Evolutionary conservation across 1,140 invertebrate species (phyloP).

Genomic region (Panagrolaimus sp.): DNA sequence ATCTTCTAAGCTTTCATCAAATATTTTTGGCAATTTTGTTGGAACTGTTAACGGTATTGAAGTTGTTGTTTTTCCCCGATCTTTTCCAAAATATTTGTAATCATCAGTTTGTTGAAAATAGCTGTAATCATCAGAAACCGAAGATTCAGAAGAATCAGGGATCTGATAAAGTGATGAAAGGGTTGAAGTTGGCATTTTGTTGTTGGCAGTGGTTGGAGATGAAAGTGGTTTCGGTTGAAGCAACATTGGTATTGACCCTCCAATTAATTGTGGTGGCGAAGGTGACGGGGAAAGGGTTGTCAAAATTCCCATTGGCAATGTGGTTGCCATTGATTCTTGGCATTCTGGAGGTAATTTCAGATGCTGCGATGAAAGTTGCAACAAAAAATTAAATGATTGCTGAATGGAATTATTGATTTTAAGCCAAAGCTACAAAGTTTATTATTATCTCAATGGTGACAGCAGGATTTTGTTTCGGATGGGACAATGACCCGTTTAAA

Average conservation of each 20-base stretch:
- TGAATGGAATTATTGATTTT: conserved; percentile 11
- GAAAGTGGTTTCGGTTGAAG: too few species aligned
- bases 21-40: not conserved
- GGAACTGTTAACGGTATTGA: not conserved
- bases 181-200: not conserved
- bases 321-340: conserved; percentile 5
- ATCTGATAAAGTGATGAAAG: not conserved
- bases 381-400: not conserved
- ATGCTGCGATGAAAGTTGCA: not conserved
- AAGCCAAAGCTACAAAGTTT: not conserved
- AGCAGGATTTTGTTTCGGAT: too few species aligned
- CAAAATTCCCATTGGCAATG: not conserved
- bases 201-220: not conserved
- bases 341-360: not conserved
- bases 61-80: not conserved
- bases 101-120: conserved; percentile 16
- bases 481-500: too few species aligned
- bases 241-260: too few species aligned
- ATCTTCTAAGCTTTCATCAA: too few species aligned
- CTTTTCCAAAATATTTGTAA: conserved; percentile 16
- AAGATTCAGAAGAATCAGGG: not conserved
- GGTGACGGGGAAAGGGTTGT: not conserved
- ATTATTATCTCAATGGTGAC: too few species aligned
- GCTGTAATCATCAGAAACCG: not conserved
- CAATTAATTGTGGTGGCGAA: not conserved